Percentiles rank a stretch among this genome's conserved stretches.
Conservation (phyloP, 1,140 invertebrate genomes). For the Micrasema longulum region DNA sequence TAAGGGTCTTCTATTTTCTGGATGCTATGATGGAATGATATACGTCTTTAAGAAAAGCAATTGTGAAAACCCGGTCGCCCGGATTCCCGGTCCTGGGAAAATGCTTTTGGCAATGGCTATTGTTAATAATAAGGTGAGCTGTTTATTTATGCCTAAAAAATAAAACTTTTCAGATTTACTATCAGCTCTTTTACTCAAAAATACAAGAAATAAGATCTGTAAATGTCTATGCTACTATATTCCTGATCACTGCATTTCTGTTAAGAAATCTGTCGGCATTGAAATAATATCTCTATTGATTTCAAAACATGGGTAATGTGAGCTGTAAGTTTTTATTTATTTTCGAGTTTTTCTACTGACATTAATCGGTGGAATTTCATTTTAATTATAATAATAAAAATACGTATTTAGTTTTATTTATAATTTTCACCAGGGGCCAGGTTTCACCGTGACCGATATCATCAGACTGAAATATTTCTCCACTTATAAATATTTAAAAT, state of each 20-base stretch:
- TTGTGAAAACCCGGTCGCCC: conserved; percentile 65
- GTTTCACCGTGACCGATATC: too few species aligned
- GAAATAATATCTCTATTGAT: neutral
- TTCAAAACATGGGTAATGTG: too few species aligned
- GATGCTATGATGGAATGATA: conserved; percentile 79
- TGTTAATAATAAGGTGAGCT: conserved; percentile 70
- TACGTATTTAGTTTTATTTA: too few species aligned
- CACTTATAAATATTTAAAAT: too few species aligned
- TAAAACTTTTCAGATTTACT: neutral
- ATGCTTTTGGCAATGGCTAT: conserved; percentile 75
- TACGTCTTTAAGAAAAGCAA: conserved; percentile 73
- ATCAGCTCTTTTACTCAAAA: neutral
- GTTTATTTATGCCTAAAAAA: neutral
- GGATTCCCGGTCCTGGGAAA: conserved; percentile 73
- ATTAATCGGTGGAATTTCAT: too few species aligned
- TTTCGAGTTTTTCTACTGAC: too few species aligned
- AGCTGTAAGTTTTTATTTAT: too few species aligned
- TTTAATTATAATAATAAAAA: too few species aligned
- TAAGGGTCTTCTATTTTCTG: conserved; percentile 72
- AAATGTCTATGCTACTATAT: too few species aligned
- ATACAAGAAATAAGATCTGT: neutral
- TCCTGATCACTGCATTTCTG: too few species aligned
- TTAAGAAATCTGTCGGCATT: neutral
- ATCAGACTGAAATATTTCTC: too few species aligned
- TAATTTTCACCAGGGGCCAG: too few species aligned